Evolutionary conservation across 2,113 vertebrate species (phyloP).

Genomic region (Platysteira castanea): DNA sequence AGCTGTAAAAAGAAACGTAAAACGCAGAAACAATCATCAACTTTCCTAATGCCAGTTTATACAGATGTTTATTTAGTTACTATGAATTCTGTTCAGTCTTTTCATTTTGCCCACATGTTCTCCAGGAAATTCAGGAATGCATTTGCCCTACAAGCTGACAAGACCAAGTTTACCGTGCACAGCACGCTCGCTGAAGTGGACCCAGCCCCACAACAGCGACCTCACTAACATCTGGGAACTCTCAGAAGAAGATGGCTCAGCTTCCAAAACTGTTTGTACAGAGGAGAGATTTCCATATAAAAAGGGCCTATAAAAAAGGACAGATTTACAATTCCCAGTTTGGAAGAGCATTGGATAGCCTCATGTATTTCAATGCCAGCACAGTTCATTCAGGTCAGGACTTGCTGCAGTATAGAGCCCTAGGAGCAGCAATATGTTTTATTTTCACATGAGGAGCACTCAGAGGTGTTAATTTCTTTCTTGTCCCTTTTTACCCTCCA

Average conservation of each 20-base stretch:
- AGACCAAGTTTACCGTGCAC: background rate
- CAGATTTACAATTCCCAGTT: background rate
- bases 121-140: background rate
- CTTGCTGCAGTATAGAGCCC: background rate
- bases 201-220: background rate
- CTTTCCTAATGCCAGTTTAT: background rate
- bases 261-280: background rate
- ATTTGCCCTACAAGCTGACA: background rate
- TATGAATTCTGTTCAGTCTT: background rate
- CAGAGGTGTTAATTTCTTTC: background rate
- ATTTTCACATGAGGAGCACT: background rate
- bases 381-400: background rate
- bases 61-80: background rate
- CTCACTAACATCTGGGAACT: background rate
- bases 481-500: background rate
- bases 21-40: background rate
- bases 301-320: background rate
- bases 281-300: background rate
- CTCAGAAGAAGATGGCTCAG: background rate
- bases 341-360: background rate
- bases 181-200: accelerated
- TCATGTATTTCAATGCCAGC: background rate
- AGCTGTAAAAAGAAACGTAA: background rate
- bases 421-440: background rate
- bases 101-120: background rate